Conservation (phyloP, 2,797 vertebrate species). For the Sphenopsis melanotis region DNA sequence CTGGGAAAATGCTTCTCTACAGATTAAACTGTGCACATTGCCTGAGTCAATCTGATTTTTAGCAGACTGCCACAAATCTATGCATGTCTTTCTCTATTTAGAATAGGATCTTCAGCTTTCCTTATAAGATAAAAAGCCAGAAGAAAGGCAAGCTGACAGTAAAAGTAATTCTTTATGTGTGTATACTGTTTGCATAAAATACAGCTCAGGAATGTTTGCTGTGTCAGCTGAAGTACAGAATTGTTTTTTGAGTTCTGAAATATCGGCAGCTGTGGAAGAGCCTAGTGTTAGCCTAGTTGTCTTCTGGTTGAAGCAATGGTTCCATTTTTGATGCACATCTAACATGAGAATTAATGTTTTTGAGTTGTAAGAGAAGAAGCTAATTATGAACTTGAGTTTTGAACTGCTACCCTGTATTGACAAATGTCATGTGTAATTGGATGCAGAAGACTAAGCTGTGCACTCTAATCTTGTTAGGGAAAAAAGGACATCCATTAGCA, state of each 20-base stretch:
- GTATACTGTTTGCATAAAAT: neutral
- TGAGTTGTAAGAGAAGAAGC: neutral
- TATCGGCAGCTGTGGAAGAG: neutral
- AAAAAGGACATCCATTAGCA: neutral
- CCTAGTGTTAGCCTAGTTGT: neutral
- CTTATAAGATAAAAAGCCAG: slow-evolving; percentile 26
- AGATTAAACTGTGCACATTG: neutral
- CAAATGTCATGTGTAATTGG: neutral
- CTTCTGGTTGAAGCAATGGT: neutral
- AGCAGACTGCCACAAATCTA: neutral
- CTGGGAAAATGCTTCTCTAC: neutral
- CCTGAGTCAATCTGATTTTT: neutral
- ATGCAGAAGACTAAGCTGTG: neutral
- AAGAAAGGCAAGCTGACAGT: neutral
- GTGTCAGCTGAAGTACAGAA: slow-evolving; percentile 3
- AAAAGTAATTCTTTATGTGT: neutral
- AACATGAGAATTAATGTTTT: neutral
- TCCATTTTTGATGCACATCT: neutral
- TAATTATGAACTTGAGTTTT: slow-evolving; percentile 7
- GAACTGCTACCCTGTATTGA: slow-evolving; percentile 1
- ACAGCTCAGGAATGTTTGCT: neutral
- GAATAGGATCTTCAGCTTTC: neutral
- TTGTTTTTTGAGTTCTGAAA: neutral
- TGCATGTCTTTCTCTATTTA: neutral
- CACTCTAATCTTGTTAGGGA: neutral